Evolutionary conservation across 2,113 vertebrate genomes (phyloP), one percentile per base, ranked within the genome.

Genomic region (Larimichthys polyactis): DNA sequence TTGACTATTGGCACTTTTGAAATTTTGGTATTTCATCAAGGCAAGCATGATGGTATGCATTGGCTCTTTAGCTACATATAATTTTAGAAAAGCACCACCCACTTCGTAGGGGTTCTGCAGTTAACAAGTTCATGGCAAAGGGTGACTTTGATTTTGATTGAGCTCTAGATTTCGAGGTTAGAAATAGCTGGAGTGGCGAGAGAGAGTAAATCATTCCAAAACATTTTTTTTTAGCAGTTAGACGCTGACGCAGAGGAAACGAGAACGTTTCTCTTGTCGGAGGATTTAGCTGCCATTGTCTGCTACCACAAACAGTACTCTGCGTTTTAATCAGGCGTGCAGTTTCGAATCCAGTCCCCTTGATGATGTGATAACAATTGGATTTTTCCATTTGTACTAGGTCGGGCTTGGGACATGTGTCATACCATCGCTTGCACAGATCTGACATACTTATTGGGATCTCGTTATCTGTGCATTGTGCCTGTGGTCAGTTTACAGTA

Each of bases 251-350:
- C 82, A 64, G 82, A 57, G 75, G 71, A 62, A 68, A 75, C 44
- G 78, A 51, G 46, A 58, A 77, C 78, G 84, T 79, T 84, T 74
- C 24, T 80, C 81, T 81, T 83, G 87, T 90, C 81, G 86, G 83
- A 92, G 85, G 88, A 91, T 87, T 92, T 90, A 89, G 85, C 84
- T 83, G 63, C 67, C 82, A 84, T 87, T 90, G 89, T 90, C 87
- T 90, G 80, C 55, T 78, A 71, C 71, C 74, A 85, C 75, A 87
- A 73, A 82, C 71, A 71, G 76, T 71, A 52, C 70, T 54, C 81
- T 84, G 80, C 52, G 51, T 80, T 90, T 88, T 89, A 89, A 82
- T 85, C 72, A 87, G 72, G 86, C 68, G 57, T 80, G 79, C 76
- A 69, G 69, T 82, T 85, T 74, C 72, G 59, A 90, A 86, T 75